phyloP scores from a whole-genome alignment of 2,888 invertebrate genomes.

The Julus scandinavius region DNA sequence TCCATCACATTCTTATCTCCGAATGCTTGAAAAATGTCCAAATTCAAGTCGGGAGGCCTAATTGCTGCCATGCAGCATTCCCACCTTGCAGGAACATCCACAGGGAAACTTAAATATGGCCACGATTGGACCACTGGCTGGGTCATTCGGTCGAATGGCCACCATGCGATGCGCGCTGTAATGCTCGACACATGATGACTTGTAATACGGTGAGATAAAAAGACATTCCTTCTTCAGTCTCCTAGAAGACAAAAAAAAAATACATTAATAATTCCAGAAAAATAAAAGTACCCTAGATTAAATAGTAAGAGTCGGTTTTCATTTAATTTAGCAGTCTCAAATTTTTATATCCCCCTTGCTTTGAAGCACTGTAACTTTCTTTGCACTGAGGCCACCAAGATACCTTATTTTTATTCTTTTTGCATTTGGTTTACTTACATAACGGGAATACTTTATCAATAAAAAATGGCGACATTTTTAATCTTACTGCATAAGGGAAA shows the following conservation, averaged over 20 bases:
- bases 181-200: constrained; percentile 61
- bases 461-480: too few relatives aligned
- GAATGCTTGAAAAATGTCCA: neutral
- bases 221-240: constrained; percentile 61
- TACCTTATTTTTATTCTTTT: too few relatives aligned
- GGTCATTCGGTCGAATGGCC: constrained; percentile 60
- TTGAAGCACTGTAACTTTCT: too few relatives aligned
- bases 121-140: constrained; percentile 60
- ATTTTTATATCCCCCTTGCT: too few relatives aligned
- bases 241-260: constrained; percentile 54
- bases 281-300: constrained; percentile 10
- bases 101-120: constrained; percentile 61
- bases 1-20: neutral
- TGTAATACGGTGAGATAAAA: constrained; percentile 61
- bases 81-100: constrained; percentile 61
- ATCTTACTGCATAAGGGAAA: too few relatives aligned
- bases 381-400: too few relatives aligned
- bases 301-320: neutral
- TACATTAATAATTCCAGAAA: neutral
- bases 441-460: too few relatives aligned
- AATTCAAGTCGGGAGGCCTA: constrained; percentile 15
- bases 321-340: too few relatives aligned
- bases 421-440: too few relatives aligned
- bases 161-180: constrained; percentile 61
- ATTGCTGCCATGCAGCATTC: constrained; percentile 52